Percentiles rank a stretch among this genome's conserved stretches.
Conservation (phyloP, 2,113 vertebrate species). For the Puntigrus tetrazona region DNA sequence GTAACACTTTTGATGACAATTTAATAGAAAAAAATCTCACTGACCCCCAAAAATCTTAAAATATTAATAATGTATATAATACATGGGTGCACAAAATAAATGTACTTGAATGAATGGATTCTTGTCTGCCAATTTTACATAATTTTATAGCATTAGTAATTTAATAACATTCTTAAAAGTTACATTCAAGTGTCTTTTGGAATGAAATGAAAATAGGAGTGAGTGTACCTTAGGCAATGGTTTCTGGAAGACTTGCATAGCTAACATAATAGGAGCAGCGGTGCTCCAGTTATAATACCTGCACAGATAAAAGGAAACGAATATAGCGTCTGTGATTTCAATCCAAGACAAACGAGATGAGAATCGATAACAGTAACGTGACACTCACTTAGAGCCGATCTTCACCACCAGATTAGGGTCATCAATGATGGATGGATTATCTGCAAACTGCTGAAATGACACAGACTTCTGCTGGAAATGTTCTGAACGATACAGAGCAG, state of each 20-base stretch:
- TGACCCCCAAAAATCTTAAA: background rate
- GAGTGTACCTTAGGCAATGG: constrained; percentile 90
- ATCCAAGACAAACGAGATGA: background rate
- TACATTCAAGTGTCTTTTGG: background rate
- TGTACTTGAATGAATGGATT: no score
- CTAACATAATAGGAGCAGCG: constrained; percentile 90
- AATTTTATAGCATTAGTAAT: no score
- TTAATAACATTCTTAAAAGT: no score
- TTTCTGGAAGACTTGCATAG: constrained; percentile 97
- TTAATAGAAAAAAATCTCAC: no score
- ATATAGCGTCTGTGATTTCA: background rate
- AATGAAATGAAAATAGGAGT: background rate
- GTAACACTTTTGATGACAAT: background rate
- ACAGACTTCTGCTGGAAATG: constrained; percentile 81
- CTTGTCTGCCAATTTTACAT: no score
- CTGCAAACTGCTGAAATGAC: constrained; percentile 84
- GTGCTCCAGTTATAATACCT: constrained; percentile 96
- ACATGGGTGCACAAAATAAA: no score
- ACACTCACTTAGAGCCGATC: constrained; percentile 85
- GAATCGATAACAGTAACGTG: background rate
- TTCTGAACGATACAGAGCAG: constrained; percentile 66
- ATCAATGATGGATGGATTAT: constrained; percentile 85
- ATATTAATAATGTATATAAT: background rate
- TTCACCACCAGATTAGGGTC: constrained; percentile 88
- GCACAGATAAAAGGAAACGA: constrained; percentile 11